Base-by-base conservation (phyloP, 2,113 vertebrate genomes). In the Galeopterus variegatus region DNA sequence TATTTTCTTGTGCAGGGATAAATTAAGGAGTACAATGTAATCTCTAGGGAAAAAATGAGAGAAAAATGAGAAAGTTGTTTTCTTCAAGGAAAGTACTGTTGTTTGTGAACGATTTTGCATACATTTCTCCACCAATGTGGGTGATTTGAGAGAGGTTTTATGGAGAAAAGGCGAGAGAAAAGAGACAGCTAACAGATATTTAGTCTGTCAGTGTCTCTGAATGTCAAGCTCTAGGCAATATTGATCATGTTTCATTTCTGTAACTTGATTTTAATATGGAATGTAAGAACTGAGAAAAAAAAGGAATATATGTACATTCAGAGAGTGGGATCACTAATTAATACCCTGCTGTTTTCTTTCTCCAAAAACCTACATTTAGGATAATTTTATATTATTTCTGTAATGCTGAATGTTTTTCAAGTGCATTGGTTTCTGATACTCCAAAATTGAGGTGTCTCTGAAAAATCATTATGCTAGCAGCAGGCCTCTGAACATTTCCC, bases 331-430 rank as follows among this genome's bases (percentile, higher is more conserved):
- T 21, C 0, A 0, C 52, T 87, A 65, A 87, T 73, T 81, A 94
- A 90, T 58, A 77, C 8, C 45, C 19, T 83, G 64, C 23, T 56
- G 70, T 80, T 72, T 87, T 92, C 83, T 69, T 60, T 54, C 45
- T 88, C 87, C 52, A 24, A n/a, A 94, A 94, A 36, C 54, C 41
- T 89, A n/a, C 19, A 41, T 58, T 94, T 93, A 85, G 23, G 26
- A 52, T 81, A 19, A 88, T 88, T 72, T 95, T 33, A 31, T 73
- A 36, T 56, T 52, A 90, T 92, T 92, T 56, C 58, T 67, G 17
- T 75, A 95, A 76, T 79, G 33, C 31, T 70, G 45, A 60, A 77
- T 82, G 41, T 50, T 83, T 90, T 65, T 33, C 45, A 33, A 69
- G 45, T 21, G 23, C 48, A 0, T 24, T 65, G 31, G 21, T 93